phyloP scores from a whole-genome alignment of 2,797 vertebrate genomes.

The Arnoldichthys spilopterus region DNA sequence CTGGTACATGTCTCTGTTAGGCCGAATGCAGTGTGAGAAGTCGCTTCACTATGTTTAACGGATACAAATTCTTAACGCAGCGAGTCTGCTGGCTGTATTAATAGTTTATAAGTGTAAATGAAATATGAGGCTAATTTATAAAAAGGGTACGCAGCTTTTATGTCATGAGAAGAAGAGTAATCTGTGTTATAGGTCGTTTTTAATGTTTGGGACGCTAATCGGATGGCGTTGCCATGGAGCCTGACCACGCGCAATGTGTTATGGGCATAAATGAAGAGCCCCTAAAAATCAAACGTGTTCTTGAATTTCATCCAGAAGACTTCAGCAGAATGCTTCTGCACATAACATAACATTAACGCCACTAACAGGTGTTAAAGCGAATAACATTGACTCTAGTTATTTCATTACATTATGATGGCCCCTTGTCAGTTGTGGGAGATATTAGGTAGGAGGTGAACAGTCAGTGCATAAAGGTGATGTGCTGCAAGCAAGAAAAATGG shows the following conservation, averaged over 20 bases:
- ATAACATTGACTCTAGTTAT: too few species aligned
- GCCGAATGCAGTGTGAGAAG: neutral
- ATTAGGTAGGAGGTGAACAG: too few species aligned
- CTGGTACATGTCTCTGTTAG: neutral
- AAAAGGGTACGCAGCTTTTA: neutral
- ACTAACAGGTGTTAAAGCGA: too few species aligned
- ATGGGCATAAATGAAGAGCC: neutral
- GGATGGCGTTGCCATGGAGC: constrained; percentile 15
- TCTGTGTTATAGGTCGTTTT: constrained; percentile 55
- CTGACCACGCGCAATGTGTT: neutral
- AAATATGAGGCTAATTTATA: neutral
- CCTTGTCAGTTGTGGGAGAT: too few species aligned
- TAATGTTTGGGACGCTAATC: neutral
- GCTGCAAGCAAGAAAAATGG: too few species aligned
- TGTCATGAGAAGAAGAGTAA: constrained; percentile 56
- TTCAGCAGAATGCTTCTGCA: too few species aligned
- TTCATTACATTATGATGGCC: too few species aligned
- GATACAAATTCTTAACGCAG: neutral
- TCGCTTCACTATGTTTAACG: too few species aligned
- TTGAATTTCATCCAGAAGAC: too few species aligned
- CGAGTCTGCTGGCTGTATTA: neutral
- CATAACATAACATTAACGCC: too few species aligned
- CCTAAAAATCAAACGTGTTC: neutral
- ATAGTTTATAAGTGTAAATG: neutral
- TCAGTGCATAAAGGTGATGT: too few species aligned